Evolutionary conservation across 2,888 invertebrate genomes (phyloP).

Genomic region (Leptinotarsa peninsularis): DNA sequence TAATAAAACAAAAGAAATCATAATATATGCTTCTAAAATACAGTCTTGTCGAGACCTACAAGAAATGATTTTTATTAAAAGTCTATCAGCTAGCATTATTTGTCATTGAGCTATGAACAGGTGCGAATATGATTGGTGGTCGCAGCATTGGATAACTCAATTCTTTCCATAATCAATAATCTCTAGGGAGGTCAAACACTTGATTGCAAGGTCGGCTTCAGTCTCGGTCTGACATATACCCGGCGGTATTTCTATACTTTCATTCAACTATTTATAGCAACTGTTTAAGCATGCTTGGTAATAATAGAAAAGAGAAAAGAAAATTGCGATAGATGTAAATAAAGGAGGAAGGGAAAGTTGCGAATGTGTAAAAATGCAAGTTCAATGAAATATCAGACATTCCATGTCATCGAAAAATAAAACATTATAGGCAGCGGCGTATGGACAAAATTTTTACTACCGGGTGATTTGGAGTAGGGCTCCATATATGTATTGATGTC

Average conservation of each 20-base stretch:
- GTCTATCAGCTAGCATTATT: neutral
- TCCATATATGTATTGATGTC: no score
- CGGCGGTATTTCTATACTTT: conserved; percentile 26
- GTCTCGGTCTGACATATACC: conserved; percentile 21
- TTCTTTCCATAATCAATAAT: conserved; percentile 13
- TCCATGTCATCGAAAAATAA: neutral
- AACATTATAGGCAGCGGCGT: no score
- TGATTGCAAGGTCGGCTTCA: conserved; percentile 21
- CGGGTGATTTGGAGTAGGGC: no score
- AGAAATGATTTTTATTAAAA: neutral
- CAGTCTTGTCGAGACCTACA: neutral
- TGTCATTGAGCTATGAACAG: conserved; percentile 8
- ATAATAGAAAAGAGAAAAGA: conserved; percentile 22
- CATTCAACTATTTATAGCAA: conserved; percentile 26
- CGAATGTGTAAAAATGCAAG: conserved; percentile 1
- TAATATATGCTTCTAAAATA: neutral
- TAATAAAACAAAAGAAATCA: neutral
- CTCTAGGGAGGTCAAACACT: conserved; percentile 23
- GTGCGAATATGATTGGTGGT: conserved; percentile 8
- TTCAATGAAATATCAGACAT: neutral
- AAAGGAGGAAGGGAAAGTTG: conserved; percentile 20
- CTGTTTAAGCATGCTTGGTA: conserved; percentile 21
- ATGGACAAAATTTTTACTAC: no score
- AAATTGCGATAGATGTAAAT: conserved; percentile 23
- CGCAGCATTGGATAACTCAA: conserved; percentile 11